A percentile compares a stretch with the other conserved stretches of the same genome.
Evolutionary conservation across 2,113 vertebrate genomes (phyloP).

Genomic region (Mionectes macconnelli): DNA sequence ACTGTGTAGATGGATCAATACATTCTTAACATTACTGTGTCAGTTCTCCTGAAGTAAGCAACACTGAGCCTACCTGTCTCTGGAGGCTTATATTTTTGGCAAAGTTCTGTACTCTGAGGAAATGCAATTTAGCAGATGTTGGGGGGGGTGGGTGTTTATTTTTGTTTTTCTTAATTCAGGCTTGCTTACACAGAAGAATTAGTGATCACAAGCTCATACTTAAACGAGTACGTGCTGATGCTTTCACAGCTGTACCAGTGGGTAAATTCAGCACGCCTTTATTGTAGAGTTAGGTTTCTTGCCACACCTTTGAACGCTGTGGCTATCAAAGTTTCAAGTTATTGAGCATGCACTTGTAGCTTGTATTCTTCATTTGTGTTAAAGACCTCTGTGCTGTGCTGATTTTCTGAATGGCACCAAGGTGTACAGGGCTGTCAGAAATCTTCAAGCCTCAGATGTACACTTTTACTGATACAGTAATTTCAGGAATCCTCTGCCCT

Average conservation of each 20-base stretch:
- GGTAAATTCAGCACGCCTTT: neutral
- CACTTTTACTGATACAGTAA: neutral
- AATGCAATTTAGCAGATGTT: neutral
- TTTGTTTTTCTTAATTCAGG: neutral
- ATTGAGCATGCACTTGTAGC: neutral
- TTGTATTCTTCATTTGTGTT: neutral
- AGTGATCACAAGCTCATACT: neutral
- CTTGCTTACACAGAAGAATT: neutral
- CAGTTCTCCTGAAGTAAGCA: neutral
- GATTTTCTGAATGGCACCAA: neutral
- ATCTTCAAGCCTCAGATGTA: neutral
- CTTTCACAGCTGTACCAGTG: neutral
- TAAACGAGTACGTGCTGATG: neutral
- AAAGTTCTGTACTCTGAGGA: neutral
- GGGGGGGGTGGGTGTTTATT: accelerated
- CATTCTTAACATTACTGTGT: neutral
- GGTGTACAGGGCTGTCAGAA: neutral
- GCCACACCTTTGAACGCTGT: neutral
- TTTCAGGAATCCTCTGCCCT: neutral
- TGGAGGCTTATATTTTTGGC: neutral
- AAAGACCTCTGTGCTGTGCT: neutral
- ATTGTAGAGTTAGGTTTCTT: neutral
- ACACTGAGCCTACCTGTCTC: neutral
- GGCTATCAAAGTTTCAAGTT: neutral
- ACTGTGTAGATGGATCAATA: neutral